phyloP scores from a whole-genome alignment of 2,797 vertebrate genomes.

The Poeciliopsis paucimaculata region DNA sequence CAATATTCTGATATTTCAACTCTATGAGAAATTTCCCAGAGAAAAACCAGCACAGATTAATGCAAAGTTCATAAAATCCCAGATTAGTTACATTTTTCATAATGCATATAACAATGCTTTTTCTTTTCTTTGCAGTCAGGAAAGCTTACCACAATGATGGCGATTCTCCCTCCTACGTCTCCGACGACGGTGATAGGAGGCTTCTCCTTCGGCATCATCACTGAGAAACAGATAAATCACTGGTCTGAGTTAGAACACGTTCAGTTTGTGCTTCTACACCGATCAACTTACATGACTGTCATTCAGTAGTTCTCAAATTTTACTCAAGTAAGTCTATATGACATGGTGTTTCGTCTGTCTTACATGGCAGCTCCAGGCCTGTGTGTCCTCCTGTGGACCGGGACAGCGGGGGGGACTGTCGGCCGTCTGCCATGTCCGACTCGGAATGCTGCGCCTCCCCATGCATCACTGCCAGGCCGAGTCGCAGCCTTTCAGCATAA shows the following conservation, averaged over 20 bases:
- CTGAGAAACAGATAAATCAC: conserved; percentile 63
- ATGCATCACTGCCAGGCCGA: conserved; percentile 94
- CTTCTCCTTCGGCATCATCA: conserved; percentile 99
- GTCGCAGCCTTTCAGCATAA: conserved; percentile 91
- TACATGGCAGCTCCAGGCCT: conserved; percentile 93
- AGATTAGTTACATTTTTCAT: not conserved
- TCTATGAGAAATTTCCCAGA: not conserved
- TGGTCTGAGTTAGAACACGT: not conserved
- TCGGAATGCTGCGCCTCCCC: conserved; percentile 93
- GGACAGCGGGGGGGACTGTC: conserved; percentile 90
- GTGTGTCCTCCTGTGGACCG: conserved; percentile 88
- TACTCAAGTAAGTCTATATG: not conserved
- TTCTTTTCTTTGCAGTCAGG: not conserved
- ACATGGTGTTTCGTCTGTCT: conserved; percentile 63
- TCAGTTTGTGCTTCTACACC: not conserved
- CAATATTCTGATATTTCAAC: not conserved
- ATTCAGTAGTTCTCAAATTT: not conserved
- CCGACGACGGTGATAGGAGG: conserved; percentile 97
- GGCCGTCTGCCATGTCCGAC: conserved; percentile 92
- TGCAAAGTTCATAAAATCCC: not conserved
- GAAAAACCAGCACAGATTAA: not conserved
- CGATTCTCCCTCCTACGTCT: conserved; percentile 96
- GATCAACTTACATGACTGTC: too few species aligned
- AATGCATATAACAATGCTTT: not conserved
- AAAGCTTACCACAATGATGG: conserved; percentile 93